A percentile compares a stretch with the other conserved stretches of the same genome.
Conservation (phyloP, 2,888 invertebrate species). For the Apotomis betuletana region DNA sequence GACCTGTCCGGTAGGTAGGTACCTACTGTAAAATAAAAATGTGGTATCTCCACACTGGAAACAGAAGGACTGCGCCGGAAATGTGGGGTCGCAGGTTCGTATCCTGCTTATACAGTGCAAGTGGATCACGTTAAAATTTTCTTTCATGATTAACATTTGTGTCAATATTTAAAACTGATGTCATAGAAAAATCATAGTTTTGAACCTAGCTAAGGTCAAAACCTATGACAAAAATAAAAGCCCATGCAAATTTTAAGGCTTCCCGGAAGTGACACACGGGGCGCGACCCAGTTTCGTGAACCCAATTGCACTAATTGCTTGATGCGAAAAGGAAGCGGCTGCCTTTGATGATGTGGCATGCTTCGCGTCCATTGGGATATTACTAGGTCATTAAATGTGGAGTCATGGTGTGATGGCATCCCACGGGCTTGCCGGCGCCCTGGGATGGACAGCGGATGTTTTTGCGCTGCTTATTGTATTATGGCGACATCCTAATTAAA, state of each 20-base stretch:
- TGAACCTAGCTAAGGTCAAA: not conserved
- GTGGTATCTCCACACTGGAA: no score
- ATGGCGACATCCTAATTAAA: slow-evolving; percentile 33
- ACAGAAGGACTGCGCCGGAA: no score
- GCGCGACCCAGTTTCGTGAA: slow-evolving; percentile 26
- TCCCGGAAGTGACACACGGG: slow-evolving; percentile 24
- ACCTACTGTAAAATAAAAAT: no score
- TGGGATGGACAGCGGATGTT: slow-evolving; percentile 27
- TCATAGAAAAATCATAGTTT: no score
- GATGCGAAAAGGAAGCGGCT: slow-evolving; percentile 34
- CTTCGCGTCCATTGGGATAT: slow-evolving; percentile 22
- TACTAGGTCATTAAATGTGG: slow-evolving; percentile 26
- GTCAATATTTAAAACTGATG: no score
- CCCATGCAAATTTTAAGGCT: slow-evolving; percentile 17
- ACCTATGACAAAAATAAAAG: slow-evolving; percentile 8
- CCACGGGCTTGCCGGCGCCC: slow-evolving; percentile 15
- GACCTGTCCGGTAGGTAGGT: no score
- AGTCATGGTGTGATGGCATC: slow-evolving; percentile 24
- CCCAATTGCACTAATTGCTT: slow-evolving; percentile 28
- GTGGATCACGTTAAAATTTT: no score
- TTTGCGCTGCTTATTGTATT: slow-evolving; percentile 22
- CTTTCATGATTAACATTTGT: no score
- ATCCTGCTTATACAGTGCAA: no score
- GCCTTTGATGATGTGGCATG: slow-evolving; percentile 22
- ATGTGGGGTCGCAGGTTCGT: no score